Percentiles rank a stretch among this genome's conserved stretches.
Conservation (phyloP, 2,888 invertebrate species). For the Epinotia demarniana region DNA sequence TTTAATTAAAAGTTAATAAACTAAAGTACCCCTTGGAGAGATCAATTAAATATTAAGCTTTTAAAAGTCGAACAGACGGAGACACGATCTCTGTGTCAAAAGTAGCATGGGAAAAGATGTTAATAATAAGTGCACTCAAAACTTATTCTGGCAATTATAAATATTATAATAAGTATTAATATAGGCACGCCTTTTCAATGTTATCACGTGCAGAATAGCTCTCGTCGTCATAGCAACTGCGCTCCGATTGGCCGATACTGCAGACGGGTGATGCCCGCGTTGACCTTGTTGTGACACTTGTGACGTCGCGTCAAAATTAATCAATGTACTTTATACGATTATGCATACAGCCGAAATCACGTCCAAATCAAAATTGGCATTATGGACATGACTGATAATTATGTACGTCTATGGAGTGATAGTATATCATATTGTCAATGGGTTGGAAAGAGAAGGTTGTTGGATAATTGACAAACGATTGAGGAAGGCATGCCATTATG, state of each 20-base stretch:
- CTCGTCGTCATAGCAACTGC: conserved; percentile 34
- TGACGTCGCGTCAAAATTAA: conserved; percentile 40
- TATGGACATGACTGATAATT: conserved; percentile 21
- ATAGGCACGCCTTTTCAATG: conserved; percentile 22
- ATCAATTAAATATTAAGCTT: not conserved
- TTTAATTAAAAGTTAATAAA: too few relatives aligned
- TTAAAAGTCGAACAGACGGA: not conserved
- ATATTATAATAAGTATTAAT: conserved; percentile 9
- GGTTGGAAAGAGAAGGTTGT: conserved; percentile 20
- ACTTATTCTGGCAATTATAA: conserved; percentile 8
- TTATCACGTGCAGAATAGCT: conserved; percentile 17
- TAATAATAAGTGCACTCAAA: conserved; percentile 1
- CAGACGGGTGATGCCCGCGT: conserved; percentile 42
- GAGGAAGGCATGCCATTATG: conserved; percentile 16
- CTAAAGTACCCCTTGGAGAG: too few relatives aligned
- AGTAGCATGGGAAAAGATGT: not conserved
- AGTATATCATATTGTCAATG: conserved; percentile 19
- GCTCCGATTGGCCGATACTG: conserved; percentile 48
- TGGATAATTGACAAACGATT: conserved; percentile 31
- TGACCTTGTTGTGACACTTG: conserved; percentile 48
- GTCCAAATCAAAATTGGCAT: conserved; percentile 37
- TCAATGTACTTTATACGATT: not conserved
- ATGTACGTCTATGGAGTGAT: conserved; percentile 21
- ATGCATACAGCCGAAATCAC: conserved; percentile 11
- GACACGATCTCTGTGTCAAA: not conserved